Percentiles rank a stretch among this genome's conserved stretches.
These are phyloP conservation scores for Porphyrio hochstetteri DNA, from an alignment of 2,113 vertebrate species.

Conservation along the genomic window DNA sequence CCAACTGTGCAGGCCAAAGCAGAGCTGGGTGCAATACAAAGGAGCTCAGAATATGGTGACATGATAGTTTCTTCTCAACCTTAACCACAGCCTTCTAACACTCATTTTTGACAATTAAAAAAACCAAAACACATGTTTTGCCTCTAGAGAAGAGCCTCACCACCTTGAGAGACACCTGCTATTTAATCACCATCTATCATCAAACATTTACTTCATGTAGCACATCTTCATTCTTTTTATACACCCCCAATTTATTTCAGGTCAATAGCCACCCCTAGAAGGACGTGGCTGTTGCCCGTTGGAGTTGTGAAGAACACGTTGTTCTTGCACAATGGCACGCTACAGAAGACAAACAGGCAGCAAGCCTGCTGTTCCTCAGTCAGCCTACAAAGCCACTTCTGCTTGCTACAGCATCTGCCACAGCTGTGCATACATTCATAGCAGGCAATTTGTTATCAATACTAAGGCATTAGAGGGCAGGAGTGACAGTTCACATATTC, in stretches of 20 bases:
- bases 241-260: not conserved
- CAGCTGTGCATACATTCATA: not conserved
- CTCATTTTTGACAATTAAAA: not conserved
- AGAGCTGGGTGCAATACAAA: not conserved
- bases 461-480: not conserved
- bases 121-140: not conserved
- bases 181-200: not conserved
- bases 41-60: not conserved
- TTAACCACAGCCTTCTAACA: not conserved
- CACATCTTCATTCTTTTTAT: not conserved
- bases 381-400: not conserved
- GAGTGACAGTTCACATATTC: not conserved
- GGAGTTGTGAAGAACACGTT: not conserved
- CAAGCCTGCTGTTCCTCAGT: not conserved
- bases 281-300: not conserved
- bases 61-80: not conserved
- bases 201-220: not conserved
- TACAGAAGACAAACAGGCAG: not conserved
- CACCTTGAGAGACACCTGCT: not conserved
- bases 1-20: not conserved
- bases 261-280: not conserved
- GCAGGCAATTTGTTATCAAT: not conserved
- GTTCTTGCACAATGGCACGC: not conserved
- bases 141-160: not conserved
- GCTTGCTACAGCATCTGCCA: not conserved